Base-by-base conservation (phyloP, 2,888 invertebrate species). In the Zonitis immaculata region DNA sequence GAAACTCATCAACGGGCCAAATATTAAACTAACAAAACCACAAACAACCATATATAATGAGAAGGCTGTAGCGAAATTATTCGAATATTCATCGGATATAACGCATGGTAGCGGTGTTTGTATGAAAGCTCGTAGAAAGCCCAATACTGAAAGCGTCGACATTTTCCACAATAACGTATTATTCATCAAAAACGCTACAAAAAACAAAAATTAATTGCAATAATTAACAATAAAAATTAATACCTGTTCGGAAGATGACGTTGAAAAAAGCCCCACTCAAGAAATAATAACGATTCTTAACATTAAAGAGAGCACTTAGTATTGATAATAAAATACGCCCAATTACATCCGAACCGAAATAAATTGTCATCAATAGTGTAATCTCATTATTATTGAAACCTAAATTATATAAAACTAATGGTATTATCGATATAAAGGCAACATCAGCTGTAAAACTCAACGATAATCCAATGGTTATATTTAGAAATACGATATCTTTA, bases 31-130 rank as follows among this genome's bases (percentile, higher is more conserved):
- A 5, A 85, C 78, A 22, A 82, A 76, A 1, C 88, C 89, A 57
- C 84, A 85, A 52, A 88, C 82, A 20, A 88, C 80, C 70, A 88
- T 87, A 64, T 83, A 88, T 35, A 89, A 73, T 0, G 88, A 86
- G 64, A 88, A 81, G 0, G 88, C 89, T 1, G 86, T 85, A 6
- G 88, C 83, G 65, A 88, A 88, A 62, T 85, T 79, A 45, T 88
- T 83, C 1, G 84, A 81, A 47, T 86, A 82, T 51, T 83, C 80
- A 56, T 85, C 88, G 27, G 87, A 82, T 46, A 89, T 82, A 2
- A 88, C 80, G 9, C 89, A 76, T n/a, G 87, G 84, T 59, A 88
- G 73, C 4, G 87, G 79, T 6, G 88, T 87, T 61, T 86, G 83
- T 3, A 89, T 79, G 66, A 86, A 85, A 52, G 87, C 85, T 50